Conservation (phyloP, 2,797 vertebrate genomes). For the Pseudochirops cupreus region DNA sequence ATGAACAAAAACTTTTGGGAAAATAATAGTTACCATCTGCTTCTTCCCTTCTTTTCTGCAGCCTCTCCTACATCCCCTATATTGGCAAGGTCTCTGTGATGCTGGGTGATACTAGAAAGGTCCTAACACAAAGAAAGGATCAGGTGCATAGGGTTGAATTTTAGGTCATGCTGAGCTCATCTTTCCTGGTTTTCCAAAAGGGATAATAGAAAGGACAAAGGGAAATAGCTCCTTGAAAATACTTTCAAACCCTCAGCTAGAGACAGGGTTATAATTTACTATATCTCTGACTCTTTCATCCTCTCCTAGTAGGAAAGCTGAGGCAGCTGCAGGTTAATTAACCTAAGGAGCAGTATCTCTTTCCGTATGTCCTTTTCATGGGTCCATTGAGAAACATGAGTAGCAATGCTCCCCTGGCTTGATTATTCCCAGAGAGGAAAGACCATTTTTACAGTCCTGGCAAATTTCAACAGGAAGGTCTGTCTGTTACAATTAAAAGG, state of each 20-base stretch:
- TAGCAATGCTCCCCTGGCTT: background rate
- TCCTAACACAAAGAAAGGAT: background rate
- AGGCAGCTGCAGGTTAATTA: conserved; percentile 58
- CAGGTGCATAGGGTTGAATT: background rate
- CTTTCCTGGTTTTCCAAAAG: conserved; percentile 31
- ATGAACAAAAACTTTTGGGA: background rate
- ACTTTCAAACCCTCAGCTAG: background rate
- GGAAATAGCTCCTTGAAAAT: conserved; percentile 49
- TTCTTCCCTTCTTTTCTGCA: conserved; percentile 7
- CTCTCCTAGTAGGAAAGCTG: conserved; percentile 60
- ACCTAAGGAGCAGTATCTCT: conserved; percentile 5
- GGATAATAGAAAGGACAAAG: conserved; percentile 8
- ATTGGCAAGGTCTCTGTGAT: background rate
- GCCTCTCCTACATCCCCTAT: background rate
- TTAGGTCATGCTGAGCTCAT: background rate
- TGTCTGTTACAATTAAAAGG: background rate
- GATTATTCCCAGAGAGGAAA: background rate
- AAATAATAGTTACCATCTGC: background rate
- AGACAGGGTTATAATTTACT: conserved; percentile 38
- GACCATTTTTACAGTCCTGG: background rate
- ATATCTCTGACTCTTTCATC: conserved; percentile 63
- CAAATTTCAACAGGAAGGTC: conserved; percentile 36
- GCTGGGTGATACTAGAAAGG: background rate
- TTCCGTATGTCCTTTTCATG: conserved; percentile 4
- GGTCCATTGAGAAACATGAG: background rate